Conservation (phyloP, 2,113 vertebrate species). For the Spilogale gracilis region DNA sequence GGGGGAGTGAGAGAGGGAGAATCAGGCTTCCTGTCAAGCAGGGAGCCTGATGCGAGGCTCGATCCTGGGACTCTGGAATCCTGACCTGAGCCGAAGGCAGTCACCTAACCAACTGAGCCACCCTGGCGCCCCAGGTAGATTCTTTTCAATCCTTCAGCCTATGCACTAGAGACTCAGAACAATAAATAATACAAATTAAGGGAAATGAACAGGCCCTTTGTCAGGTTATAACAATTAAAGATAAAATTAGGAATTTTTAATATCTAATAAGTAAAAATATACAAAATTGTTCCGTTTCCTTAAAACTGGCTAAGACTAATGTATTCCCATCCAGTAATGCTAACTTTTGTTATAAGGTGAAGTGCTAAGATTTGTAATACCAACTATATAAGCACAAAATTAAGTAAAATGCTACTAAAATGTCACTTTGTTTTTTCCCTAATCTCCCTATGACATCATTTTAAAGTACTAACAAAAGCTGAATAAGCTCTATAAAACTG, state of each 20-base stretch:
- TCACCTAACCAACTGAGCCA: no score
- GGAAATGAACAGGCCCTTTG: conserved; percentile 12
- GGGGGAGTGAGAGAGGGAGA: no score
- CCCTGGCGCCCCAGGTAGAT: neutral
- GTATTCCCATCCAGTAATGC: neutral
- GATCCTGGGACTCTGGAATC: no score
- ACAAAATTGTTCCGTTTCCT: neutral
- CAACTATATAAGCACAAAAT: conserved; percentile 10
- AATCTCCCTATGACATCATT: neutral
- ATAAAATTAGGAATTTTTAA: conserved; percentile 51
- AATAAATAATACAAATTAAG: conserved; percentile 48
- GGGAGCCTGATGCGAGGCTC: no score
- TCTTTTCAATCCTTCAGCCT: neutral
- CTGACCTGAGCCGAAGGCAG: no score
- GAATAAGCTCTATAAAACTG: neutral
- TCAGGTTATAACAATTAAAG: neutral
- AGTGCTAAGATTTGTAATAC: neutral
- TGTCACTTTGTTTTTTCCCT: neutral
- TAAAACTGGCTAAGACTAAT: conserved; percentile 52
- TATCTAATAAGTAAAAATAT: neutral
- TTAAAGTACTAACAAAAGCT: conserved; percentile 24
- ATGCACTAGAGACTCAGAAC: neutral
- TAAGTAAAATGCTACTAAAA: conserved; percentile 36
- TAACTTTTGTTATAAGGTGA: conserved; percentile 37
- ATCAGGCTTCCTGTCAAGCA: no score